Conservation (phyloP, 2,113 vertebrate genomes). For the Phaethornis superciliosus region DNA sequence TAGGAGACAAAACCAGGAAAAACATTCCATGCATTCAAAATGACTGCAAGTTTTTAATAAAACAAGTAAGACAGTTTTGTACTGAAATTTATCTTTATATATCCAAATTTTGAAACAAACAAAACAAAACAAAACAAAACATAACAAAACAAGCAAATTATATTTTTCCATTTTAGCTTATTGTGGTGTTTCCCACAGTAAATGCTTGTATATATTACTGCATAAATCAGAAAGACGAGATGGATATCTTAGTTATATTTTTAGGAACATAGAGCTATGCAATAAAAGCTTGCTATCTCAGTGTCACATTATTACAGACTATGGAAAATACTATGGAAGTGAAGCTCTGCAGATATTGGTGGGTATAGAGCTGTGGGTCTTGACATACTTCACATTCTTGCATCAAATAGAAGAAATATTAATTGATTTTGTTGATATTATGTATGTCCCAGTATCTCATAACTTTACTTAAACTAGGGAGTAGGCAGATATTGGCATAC, state of each 20-base stretch:
- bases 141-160: background rate
- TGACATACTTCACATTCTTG: accelerated
- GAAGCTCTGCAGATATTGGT: background rate
- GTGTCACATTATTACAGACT: background rate
- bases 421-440: background rate
- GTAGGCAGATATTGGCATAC: background rate
- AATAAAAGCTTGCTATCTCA: background rate
- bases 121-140: too few species aligned
- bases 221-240: background rate
- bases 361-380: background rate
- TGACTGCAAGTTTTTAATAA: background rate
- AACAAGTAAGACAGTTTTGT: background rate
- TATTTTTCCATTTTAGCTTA: background rate
- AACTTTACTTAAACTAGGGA: background rate
- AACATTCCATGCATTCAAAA: background rate
- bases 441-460: background rate
- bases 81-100: background rate
- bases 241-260: background rate
- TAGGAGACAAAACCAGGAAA: background rate
- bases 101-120: background rate
- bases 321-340: background rate
- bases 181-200: background rate
- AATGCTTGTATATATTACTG: background rate
- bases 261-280: background rate
- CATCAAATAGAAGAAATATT: background rate